These are phyloP conservation scores for Amiota minor DNA, from an alignment of 2,888 invertebrate genomes.

Conservation along the genomic window DNA sequence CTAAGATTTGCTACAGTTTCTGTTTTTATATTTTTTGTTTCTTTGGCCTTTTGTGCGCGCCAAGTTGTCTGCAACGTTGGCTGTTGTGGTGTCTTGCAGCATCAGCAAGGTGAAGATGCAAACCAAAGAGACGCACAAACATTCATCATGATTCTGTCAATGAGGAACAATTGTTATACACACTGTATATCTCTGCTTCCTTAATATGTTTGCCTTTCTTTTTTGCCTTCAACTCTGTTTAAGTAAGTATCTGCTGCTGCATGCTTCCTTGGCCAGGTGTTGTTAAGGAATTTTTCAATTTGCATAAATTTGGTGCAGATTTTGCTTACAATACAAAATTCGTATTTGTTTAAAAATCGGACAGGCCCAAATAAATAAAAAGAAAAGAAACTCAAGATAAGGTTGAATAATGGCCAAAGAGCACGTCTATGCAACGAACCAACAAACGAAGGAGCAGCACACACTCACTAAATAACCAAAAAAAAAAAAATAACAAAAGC, in stretches of 20 bases:
- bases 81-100: conserved; percentile 17
- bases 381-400: not conserved
- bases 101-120: conserved; percentile 4
- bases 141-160: conserved; percentile 49
- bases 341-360: conserved; percentile 12
- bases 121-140: conserved; percentile 27
- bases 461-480: too few relatives aligned
- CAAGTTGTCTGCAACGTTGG: conserved; percentile 60
- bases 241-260: too few relatives aligned
- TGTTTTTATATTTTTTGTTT: too few relatives aligned
- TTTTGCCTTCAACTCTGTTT: not conserved
- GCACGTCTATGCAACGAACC: conserved; percentile 5
- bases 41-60: conserved; percentile 51
- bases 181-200: too few relatives aligned
- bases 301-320: conserved; percentile 63
- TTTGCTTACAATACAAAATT: conserved; percentile 58
- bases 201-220: not conserved
- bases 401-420: conserved; percentile 15
- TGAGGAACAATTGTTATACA: conserved; percentile 54
- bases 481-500: too few relatives aligned
- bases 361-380: not conserved
- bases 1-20: conserved; percentile 60
- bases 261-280: conserved; percentile 53
- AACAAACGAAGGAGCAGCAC: not conserved
- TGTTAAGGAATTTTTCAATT: conserved; percentile 60